These are phyloP conservation scores for Macrotis lagotis DNA, from an alignment of 2,113 vertebrate genomes.

Conservation along the genomic window DNA sequence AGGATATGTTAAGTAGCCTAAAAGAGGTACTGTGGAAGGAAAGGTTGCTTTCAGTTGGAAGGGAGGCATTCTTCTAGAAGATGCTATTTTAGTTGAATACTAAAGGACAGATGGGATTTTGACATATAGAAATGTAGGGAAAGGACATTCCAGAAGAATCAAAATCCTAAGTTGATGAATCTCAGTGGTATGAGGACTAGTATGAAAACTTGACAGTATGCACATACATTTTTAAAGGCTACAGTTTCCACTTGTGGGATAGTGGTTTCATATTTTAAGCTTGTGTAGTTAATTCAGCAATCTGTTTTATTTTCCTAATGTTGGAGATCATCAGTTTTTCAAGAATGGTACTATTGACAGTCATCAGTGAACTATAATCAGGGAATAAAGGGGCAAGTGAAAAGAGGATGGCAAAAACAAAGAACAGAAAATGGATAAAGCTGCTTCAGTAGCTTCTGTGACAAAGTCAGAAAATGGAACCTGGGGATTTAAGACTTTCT, in stretches of 20 bases:
- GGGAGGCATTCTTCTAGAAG: background rate
- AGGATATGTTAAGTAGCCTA: background rate
- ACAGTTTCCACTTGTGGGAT: background rate
- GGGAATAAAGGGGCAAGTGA: background rate
- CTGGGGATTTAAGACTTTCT: background rate
- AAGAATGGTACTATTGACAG: slow-evolving; percentile 26
- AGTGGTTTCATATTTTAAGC: background rate
- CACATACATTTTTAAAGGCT: background rate
- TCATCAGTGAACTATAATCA: background rate
- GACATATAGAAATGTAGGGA: background rate
- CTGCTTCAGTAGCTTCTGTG: background rate
- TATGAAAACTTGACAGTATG: background rate
- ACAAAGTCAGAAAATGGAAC: background rate
- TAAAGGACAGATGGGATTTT: background rate
- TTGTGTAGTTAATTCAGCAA: slow-evolving; percentile 17
- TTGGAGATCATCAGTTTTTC: slow-evolving; percentile 8
- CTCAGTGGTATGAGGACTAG: background rate
- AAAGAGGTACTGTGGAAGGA: background rate
- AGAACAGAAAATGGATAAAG: slow-evolving; percentile 4
- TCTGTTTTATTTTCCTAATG: slow-evolving; percentile 30
- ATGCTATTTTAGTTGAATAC: background rate
- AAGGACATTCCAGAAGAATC: background rate
- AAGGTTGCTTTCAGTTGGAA: background rate
- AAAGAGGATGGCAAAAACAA: background rate
- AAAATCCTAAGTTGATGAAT: background rate